Base-by-base conservation (phyloP, 2,888 invertebrate species). In the Adelphocoris suturalis region DNA sequence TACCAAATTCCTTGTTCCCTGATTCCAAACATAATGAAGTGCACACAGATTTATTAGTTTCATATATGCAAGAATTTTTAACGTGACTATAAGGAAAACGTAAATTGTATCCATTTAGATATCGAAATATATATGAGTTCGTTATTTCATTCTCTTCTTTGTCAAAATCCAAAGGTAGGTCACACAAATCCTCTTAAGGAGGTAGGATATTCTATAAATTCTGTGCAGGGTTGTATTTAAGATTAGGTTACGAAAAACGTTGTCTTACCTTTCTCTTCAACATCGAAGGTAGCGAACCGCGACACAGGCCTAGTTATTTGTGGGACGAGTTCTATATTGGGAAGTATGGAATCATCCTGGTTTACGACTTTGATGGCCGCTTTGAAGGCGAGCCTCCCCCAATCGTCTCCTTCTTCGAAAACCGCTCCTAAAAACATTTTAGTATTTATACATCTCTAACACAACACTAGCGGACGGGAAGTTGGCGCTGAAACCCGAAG, bases 1-100 rank as follows among this genome's bases (percentile, higher is more conserved):
- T 55, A 92, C n/a, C n/a, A n/a, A n/a, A n/a, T n/a, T n/a, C 92
- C 92, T 90, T 90, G 91, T 28, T 91, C 90, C 0, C 91, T 91
- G 14, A 92, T 92, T n/a, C 90, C 87, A 37, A 92, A 92, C 86
- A 91, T 92, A 90, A 92, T 92, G 47, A 91, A 90, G 9, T 84
- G 90, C n/a, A n/a, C n/a, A n/a, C n/a, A n/a, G n/a, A n/a, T n/a
- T n/a, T n/a, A n/a, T 9, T 91, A n/a, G n/a, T n/a, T n/a, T n/a
- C n/a, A n/a, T n/a, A n/a, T n/a, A n/a, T n/a, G n/a, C n/a, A n/a
- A n/a, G n/a, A n/a, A n/a, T n/a, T n/a, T n/a, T n/a, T n/a, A n/a
- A n/a, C n/a, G n/a, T n/a, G n/a, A n/a, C n/a, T n/a, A n/a, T n/a
- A n/a, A n/a, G n/a, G n/a, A n/a, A n/a, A n/a, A n/a, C n/a, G n/a